Evolutionary conservation across 2,113 vertebrate genomes (phyloP).

Genomic region (Machaerirhynchus nigripectus): DNA sequence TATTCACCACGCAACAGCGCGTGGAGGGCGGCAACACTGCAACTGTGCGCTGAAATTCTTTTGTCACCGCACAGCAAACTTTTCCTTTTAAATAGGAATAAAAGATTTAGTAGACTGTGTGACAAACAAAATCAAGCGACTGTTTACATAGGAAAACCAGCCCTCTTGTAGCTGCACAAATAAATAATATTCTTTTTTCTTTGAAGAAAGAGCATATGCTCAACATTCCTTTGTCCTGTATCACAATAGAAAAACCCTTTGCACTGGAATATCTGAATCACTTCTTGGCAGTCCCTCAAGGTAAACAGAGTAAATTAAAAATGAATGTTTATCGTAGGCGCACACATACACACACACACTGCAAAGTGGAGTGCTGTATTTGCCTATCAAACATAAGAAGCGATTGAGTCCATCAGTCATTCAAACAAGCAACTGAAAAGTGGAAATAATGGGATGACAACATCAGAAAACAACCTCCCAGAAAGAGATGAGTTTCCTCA

Average conservation of each 20-base stretch:
- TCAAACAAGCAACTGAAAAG: slow-evolving; percentile 67
- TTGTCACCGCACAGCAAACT: not conserved
- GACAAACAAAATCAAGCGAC: slow-evolving; percentile 63
- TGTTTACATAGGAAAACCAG: slow-evolving; percentile 69
- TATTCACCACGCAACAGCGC: not conserved
- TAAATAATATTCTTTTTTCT: slow-evolving; percentile 65
- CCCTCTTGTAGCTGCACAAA: slow-evolving; percentile 69
- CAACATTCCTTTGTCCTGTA: slow-evolving; percentile 79
- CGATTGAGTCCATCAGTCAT: slow-evolving; percentile 49
- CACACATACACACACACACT: slow-evolving; percentile 38
- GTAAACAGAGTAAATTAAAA: slow-evolving; percentile 83
- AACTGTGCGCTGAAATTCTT: not conserved
- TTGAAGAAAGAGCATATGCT: slow-evolving; percentile 68
- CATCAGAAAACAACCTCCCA: slow-evolving; percentile 63
- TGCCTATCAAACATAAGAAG: slow-evolving; percentile 65
- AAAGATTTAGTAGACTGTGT: slow-evolving; percentile 57
- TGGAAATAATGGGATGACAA: slow-evolving; percentile 66
- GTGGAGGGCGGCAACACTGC: not conserved
- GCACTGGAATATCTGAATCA: slow-evolving; percentile 76
- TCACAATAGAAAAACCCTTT: slow-evolving; percentile 73
- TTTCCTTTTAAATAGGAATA: slow-evolving; percentile 46
- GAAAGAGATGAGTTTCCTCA: slow-evolving; percentile 58
- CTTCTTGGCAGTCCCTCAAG: slow-evolving; percentile 79
- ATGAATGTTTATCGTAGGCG: slow-evolving; percentile 72
- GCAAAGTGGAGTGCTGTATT: slow-evolving; percentile 47